Evolutionary conservation across 2,113 vertebrate species (phyloP).

Genomic region (Ariopsis seemanni): DNA sequence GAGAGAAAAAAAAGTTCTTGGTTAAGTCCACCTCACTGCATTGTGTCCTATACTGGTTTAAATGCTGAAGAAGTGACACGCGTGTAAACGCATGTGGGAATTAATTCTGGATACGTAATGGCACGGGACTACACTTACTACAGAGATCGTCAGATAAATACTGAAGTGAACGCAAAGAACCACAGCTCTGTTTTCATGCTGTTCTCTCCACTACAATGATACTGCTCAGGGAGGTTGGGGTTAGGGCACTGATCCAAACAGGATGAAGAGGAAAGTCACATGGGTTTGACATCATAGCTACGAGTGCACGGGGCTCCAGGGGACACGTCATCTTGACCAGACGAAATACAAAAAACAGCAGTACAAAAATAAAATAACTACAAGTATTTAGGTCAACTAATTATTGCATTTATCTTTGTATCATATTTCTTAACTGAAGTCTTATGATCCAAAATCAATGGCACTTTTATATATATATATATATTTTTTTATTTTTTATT

Average conservation of each 20-base stretch:
- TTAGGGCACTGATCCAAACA: conserved; percentile 42
- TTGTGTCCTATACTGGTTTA: conserved; percentile 11
- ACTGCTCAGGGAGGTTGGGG: conserved; percentile 41
- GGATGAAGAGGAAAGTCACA: conserved; percentile 42
- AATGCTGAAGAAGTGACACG: conserved; percentile 12
- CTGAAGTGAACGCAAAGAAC: conserved; percentile 45
- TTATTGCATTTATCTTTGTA: conserved; percentile 80
- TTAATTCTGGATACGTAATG: conserved; percentile 32
- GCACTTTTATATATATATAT: conserved; percentile 47
- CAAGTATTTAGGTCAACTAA: conserved; percentile 66
- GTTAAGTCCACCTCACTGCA: not conserved
- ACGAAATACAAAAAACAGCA: conserved; percentile 54
- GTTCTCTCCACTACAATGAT: conserved; percentile 19
- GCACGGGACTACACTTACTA: conserved; percentile 39
- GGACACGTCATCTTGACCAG: conserved; percentile 55
- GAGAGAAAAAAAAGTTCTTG: not conserved
- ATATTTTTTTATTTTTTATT: not conserved
- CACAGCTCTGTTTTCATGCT: conserved; percentile 18
- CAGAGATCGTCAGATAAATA: conserved; percentile 32
- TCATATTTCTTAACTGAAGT: conserved; percentile 53
- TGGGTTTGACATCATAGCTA: conserved; percentile 56
- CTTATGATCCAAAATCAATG: conserved; percentile 58
- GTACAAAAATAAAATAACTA: conserved; percentile 63
- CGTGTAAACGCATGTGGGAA: not conserved
- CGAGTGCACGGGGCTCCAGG: conserved; percentile 47